Percentiles rank a stretch among this genome's conserved stretches.
phyloP scores from a whole-genome alignment of 2,797 vertebrate genomes.

The Ficedula albicollis region DNA sequence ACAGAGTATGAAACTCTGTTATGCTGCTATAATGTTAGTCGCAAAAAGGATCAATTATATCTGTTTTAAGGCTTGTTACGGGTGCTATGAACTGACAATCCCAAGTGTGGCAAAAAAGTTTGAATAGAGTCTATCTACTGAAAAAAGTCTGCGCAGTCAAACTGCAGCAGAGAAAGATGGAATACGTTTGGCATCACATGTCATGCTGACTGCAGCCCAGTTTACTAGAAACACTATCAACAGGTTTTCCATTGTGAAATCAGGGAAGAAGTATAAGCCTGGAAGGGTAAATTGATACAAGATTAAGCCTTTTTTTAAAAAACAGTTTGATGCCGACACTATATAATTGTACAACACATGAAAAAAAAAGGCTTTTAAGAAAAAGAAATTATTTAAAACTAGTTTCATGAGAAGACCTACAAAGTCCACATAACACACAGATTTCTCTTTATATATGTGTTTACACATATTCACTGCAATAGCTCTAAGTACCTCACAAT shows the following conservation, averaged over 20 bases:
- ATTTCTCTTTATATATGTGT: not conserved
- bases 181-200: rapidly evolving
- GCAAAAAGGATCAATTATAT: not conserved
- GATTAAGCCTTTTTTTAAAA: not conserved
- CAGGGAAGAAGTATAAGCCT: not conserved
- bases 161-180: not conserved
- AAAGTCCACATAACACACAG: not conserved
- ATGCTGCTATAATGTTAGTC: not conserved
- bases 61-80: not conserved
- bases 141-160: not conserved
- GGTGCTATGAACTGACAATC: not conserved
- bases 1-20: not conserved
- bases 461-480: not conserved
- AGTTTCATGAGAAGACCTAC: not conserved
- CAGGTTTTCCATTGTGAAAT: not conserved
- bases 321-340: not conserved
- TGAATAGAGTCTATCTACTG: not conserved
- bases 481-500: not conserved
- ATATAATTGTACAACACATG: not conserved
- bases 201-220: not conserved
- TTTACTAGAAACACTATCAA: not conserved
- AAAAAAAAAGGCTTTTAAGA: not conserved
- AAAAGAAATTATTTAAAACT: not conserved
- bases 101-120: not conserved
- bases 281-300: not conserved